phyloP scores from a whole-genome alignment of 2,113 vertebrate genomes.

The Apistogramma diplotaenia region DNA sequence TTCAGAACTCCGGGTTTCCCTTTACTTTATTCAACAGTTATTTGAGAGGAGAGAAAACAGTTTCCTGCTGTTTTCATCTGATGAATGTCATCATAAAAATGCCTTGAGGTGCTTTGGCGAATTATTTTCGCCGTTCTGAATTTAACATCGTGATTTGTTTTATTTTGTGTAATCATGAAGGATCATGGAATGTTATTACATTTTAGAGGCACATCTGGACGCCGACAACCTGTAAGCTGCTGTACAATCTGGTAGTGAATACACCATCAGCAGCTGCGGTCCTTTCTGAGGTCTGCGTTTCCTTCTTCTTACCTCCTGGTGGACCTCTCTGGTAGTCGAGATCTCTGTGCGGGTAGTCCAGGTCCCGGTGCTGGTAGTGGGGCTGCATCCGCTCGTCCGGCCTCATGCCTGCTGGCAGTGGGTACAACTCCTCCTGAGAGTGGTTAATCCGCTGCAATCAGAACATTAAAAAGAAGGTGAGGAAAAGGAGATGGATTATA shows the following conservation, averaged over 20 bases:
- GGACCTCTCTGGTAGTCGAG: constrained; percentile 75
- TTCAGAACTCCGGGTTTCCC: neutral
- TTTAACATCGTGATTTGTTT: neutral
- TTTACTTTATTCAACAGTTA: neutral
- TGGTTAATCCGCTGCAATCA: constrained; percentile 80
- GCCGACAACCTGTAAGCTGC: neutral
- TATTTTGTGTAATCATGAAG: neutral
- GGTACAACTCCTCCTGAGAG: constrained; percentile 90
- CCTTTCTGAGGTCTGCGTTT: neutral
- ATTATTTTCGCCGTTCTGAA: neutral
- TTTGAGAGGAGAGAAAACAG: neutral
- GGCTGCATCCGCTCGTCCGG: constrained; percentile 81
- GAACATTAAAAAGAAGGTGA: neutral
- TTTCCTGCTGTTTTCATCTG: neutral
- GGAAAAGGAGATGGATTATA: neutral
- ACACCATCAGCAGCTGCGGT: neutral
- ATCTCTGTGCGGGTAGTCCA: constrained; percentile 78
- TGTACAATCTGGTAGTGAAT: neutral
- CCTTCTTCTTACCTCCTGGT: constrained; percentile 42
- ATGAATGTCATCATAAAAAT: neutral
- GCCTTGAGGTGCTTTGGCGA: neutral
- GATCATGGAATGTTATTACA: neutral
- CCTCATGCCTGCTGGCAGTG: constrained; percentile 77
- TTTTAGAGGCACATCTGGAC: constrained; percentile 3
- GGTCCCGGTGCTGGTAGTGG: constrained; percentile 76